A percentile compares a stretch with the other conserved stretches of the same genome.
Conservation (phyloP, 2,888 invertebrate species). For the Orchesellides sinensis region DNA sequence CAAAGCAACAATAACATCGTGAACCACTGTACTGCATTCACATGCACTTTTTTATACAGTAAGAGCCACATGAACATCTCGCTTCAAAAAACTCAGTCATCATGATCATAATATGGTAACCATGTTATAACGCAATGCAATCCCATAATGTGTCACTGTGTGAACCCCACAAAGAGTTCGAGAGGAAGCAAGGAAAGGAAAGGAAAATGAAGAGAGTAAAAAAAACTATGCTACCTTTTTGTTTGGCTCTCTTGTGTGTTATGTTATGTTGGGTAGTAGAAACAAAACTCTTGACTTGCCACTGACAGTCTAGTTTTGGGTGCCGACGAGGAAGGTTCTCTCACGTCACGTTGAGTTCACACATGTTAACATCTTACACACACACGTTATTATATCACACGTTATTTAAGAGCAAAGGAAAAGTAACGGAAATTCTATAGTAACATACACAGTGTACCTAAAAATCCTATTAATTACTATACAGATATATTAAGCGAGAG, state of each 20-base stretch:
- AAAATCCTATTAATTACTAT: background rate
- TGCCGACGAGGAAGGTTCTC: conserved; percentile 67
- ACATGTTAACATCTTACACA: too few relatives aligned
- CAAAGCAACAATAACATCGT: too few relatives aligned
- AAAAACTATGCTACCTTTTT: background rate
- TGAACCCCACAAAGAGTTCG: background rate
- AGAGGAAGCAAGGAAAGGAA: conserved; percentile 15
- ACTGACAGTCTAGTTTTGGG: conserved; percentile 64
- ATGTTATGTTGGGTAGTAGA: conserved; percentile 21
- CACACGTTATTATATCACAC: conserved; percentile 16
- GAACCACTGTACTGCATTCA: too few relatives aligned
- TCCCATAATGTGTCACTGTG: background rate
- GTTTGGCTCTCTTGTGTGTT: background rate
- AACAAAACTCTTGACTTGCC: conserved; percentile 29
- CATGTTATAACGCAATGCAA: background rate
- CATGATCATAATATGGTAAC: background rate
- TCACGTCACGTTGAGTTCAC: conserved; percentile 52
- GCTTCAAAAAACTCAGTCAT: too few relatives aligned
- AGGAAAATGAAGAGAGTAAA: conserved; percentile 9
- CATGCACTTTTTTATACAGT: too few relatives aligned
- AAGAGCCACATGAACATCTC: too few relatives aligned
- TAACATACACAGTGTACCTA: conserved; percentile 4
- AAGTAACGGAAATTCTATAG: conserved; percentile 8
- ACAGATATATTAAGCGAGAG: too few relatives aligned
- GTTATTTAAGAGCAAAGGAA: background rate